A percentile compares a stretch with the other conserved stretches of the same genome.
phyloP scores from a whole-genome alignment of 2,797 vertebrate species.

The Macropus fuliginosus region DNA sequence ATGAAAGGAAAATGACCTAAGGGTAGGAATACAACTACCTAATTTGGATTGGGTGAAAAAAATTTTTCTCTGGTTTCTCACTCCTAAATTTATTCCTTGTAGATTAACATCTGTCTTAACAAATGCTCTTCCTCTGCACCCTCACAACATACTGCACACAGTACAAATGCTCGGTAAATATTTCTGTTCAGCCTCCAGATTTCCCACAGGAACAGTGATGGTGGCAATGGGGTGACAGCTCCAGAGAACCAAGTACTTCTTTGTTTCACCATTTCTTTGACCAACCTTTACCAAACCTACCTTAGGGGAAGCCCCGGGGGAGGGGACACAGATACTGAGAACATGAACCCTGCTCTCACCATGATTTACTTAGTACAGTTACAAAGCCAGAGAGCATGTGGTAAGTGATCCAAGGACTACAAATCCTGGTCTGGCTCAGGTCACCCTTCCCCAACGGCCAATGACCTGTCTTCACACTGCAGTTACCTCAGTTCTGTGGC shows the following conservation, averaged over 20 bases:
- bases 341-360: background rate
- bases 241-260: background rate
- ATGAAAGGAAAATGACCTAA: background rate
- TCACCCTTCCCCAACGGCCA: background rate
- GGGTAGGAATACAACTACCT: background rate
- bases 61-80: slow-evolving; percentile 9
- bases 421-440: background rate
- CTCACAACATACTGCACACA: slow-evolving; percentile 18
- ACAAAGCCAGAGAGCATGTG: background rate
- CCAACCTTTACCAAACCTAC: background rate
- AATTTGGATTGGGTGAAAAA: background rate
- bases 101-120: slow-evolving; percentile 6
- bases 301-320: background rate
- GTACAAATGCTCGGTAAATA: background rate
- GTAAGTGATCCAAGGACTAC: background rate
- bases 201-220: slow-evolving; percentile 24
- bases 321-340: background rate
- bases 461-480: background rate
- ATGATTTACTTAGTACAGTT: background rate
- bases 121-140: background rate
- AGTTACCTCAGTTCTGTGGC: slow-evolving; percentile 95
- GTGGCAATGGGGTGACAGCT: background rate
- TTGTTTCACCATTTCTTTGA: background rate
- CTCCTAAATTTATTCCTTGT: background rate
- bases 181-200: background rate